Percentiles rank a stretch among this genome's conserved stretches.
phyloP scores from a whole-genome alignment of 2,888 invertebrate genomes.

The Aphidoletes aphidimyza region DNA sequence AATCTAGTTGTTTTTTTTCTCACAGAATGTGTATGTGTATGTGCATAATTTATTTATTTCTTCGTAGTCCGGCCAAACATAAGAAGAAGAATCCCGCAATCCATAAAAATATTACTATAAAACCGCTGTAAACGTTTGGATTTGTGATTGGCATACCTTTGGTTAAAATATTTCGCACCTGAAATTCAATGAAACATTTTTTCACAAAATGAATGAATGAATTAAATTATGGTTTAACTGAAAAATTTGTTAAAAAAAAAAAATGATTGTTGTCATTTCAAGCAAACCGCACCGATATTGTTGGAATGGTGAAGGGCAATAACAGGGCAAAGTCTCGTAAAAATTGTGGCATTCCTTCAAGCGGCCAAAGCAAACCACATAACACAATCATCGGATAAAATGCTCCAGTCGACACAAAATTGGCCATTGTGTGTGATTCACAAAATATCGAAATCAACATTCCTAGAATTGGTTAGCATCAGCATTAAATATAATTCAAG shows the following conservation, averaged over 20 bases:
- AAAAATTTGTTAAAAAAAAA: not conserved
- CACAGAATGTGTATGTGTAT: no score
- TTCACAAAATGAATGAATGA: not conserved
- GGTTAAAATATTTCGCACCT: conserved; percentile 74
- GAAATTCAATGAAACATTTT: no score
- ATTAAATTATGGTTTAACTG: no score
- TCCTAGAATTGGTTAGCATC: no score
- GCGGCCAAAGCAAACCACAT: conserved; percentile 80
- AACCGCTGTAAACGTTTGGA: conserved; percentile 78
- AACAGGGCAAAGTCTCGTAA: conserved; percentile 73
- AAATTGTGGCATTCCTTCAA: conserved; percentile 74
- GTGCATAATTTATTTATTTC: conserved; percentile 63
- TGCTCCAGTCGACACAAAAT: conserved; percentile 86
- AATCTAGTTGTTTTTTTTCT: no score
- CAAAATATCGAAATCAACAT: conserved; percentile 85
- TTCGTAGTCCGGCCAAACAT: conserved; percentile 69
- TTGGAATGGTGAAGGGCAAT: conserved; percentile 84
- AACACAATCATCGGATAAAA: conserved; percentile 90
- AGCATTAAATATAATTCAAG: no score
- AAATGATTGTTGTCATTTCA: not conserved
- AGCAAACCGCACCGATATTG: conserved; percentile 71
- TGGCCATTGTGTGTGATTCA: conserved; percentile 80
- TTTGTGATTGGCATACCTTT: conserved; percentile 78
- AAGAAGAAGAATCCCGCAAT: conserved; percentile 70
- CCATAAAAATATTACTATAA: conserved; percentile 76